Evolutionary conservation across 37 sponge, comb jelly and placozoan genomes (phyloP), one percentile per base, ranked within the genome.

Genomic region (Theonella swinhoei): DNA sequence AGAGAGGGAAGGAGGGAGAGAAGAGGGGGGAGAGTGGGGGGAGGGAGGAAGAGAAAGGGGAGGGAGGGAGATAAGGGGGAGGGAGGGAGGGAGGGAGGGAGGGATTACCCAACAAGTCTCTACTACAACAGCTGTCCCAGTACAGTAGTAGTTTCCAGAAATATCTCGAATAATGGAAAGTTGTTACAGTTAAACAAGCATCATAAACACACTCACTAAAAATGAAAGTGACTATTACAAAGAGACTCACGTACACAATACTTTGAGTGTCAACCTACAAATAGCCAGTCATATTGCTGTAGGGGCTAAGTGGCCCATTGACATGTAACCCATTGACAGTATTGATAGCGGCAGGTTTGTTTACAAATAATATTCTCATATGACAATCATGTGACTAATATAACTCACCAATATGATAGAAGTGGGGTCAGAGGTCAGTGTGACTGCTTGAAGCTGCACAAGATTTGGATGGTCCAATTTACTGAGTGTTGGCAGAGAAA

Each of bases 331-430:
- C n/a, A n/a, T n/a, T n/a, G n/a, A n/a, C n/a, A n/a, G n/a, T n/a
- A n/a, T n/a, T n/a, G n/a, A n/a, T n/a, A n/a, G n/a, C n/a, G n/a
- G n/a, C n/a, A n/a, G n/a, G n/a, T n/a, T n/a, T n/a, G n/a, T n/a
- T n/a, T n/a, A n/a, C n/a, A n/a, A n/a, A n/a, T n/a, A n/a, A 70
- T 20, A 30, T 70, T 70, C 33, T 47, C 54, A 47, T 47, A 14
- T 47, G 54, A 47, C 33, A 43, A 5, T 30, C 34, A 75, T 14
- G 11, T 64, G 64, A 29, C 8, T n/a, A 65, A 36, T 28, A 26
- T n/a, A 20, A 20, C 90, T 90, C 33, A 94, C 94, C 88, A 94
- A 30, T 3, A 94, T 74, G 34, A 94, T 66, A 9, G 80, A 79
- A 28, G 74, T 82, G 30, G 94, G 94, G 9, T 94, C 94, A 23